Percentiles rank a stretch among this genome's conserved stretches.
Conservation (phyloP, 2,888 invertebrate species). For the Ernsta delagoae region DNA sequence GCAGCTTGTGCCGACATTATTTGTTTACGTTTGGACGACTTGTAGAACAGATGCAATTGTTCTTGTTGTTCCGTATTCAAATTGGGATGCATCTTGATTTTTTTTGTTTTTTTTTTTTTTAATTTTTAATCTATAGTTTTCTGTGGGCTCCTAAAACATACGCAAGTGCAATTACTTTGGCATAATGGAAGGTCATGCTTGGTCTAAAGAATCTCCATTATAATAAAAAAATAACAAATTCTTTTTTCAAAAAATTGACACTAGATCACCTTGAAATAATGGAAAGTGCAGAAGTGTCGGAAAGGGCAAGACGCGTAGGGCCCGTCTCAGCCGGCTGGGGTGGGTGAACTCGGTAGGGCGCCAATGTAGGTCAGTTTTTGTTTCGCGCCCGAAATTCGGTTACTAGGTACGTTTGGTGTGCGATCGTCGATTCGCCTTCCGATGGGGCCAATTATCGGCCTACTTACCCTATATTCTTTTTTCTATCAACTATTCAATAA, state of each 20-base stretch:
- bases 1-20: constrained; percentile 52
- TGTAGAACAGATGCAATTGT: constrained; percentile 38
- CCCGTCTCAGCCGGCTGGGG: constrained; percentile 73
- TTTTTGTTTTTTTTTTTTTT: constrained; percentile 25
- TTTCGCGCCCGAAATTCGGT: constrained; percentile 84
- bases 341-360: constrained; percentile 81
- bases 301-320: constrained; percentile 75
- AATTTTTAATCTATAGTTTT: neutral
- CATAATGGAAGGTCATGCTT: too few relatives aligned
- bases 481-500: neutral
- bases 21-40: constrained; percentile 59
- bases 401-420: constrained; percentile 67
- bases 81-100: constrained; percentile 20
- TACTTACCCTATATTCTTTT: constrained; percentile 33
- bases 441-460: constrained; percentile 36
- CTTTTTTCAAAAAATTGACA: neutral
- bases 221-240: neutral
- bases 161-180: too few relatives aligned
- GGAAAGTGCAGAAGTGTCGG: constrained; percentile 63
- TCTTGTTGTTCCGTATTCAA: constrained; percentile 36
- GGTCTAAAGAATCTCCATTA: neutral
- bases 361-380: constrained; percentile 84
- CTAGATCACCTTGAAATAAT: constrained; percentile 66
- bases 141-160: too few relatives aligned
- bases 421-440: constrained; percentile 48